Base-by-base conservation (phyloP, 1,140 invertebrate genomes). In the Panagrolaimus sp. region DNA sequence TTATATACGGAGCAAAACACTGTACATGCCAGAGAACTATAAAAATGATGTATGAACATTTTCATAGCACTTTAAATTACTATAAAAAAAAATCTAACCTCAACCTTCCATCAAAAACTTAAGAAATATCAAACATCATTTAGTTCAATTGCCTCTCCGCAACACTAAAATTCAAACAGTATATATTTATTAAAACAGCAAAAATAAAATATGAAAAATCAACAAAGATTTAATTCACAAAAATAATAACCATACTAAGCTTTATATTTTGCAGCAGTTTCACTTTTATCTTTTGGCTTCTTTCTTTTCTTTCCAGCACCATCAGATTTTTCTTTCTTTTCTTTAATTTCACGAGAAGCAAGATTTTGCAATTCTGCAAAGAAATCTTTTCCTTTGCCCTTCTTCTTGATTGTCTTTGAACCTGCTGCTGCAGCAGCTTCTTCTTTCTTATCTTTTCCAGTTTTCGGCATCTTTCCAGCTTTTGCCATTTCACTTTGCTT, bases 401-500 rank as follows among this genome's bases (percentile, higher is more conserved):
- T 16, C 20, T 57, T 20, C 27, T 57, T 57, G 0, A 16, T 20
- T 23, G 51, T 25, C 13, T 57, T 57, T 27, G 51, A 20, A n/a
- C n/a, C n/a, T n/a, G 51, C 20, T 57, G 20, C n/a, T n/a, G 51
- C 11, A 57, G 51, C 51, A 57, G 20, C 51, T 25, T 57, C 51
- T 9, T 20, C 51, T 13, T 57, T n/a, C n/a, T n/a, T 57, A 16
- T 20, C 51, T 57, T 57, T 57, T 57, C 51, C 51, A 13, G 20
- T 16, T 27, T 57, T 57, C 9, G 51, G 51, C 51, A 57, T 57
- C 51, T 57, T 57, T 20, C 51, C 51, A n/a, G 51, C 51, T 20
- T 20, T 27, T 20, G 51, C 51, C 51, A 75, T 16, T 11, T 68
- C 68, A 13, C 87, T 85, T 78, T 93, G 91, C 14, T 87, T 87